A percentile compares a stretch with the other conserved stretches of the same genome.
Conservation (phyloP, 2,797 vertebrate species). For the Nasua narica region DNA sequence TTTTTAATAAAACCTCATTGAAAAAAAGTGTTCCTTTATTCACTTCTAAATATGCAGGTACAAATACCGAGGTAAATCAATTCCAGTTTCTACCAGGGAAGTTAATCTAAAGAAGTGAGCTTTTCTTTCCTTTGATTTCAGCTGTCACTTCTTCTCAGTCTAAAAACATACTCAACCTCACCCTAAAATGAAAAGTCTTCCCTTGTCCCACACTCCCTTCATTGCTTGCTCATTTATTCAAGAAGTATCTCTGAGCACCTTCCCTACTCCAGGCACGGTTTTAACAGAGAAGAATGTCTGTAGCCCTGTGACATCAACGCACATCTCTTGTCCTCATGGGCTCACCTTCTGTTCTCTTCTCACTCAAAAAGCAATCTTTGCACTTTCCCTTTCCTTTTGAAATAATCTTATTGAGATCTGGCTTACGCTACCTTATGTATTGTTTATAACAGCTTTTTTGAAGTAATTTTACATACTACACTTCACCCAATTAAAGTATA, state of each 20-base stretch:
- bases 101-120: too few relatives aligned
- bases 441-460: background rate
- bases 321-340: rapidly evolving
- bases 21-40: background rate
- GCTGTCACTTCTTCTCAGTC: background rate
- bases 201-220: background rate
- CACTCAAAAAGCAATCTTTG: background rate
- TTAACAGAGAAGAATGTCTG: background rate
- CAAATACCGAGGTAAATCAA: background rate
- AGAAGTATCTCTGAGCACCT: background rate
- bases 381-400: background rate
- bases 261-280: background rate
- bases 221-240: background rate
- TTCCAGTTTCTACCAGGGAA: background rate
- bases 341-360: background rate
- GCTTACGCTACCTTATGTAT: too few relatives aligned
- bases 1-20: background rate
- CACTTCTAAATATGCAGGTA: background rate
- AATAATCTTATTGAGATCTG: background rate
- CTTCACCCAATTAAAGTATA: background rate
- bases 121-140: background rate
- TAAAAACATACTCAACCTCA: background rate
- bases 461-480: background rate
- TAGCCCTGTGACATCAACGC: rapidly evolving
- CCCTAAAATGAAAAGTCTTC: background rate